Base-by-base conservation (phyloP, 2,888 invertebrate genomes). In the Diaperis boleti region DNA sequence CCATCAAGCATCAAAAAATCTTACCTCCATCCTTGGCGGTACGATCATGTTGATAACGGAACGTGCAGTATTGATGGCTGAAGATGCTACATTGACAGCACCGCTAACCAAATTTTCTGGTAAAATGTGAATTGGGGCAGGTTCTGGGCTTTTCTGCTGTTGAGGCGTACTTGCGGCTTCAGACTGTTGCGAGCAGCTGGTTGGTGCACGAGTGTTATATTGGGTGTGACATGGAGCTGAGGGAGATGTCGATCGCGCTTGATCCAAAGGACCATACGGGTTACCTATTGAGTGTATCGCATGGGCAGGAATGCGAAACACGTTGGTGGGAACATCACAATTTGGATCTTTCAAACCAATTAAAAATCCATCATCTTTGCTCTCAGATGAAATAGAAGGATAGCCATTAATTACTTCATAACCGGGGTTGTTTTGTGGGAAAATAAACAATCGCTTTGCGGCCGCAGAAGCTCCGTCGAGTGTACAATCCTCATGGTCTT, bases 11-110 rank as follows among this genome's bases (percentile, higher is more conserved):
- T n/a, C n/a, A n/a, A 26, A 26, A 1, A 5, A 26, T 20, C 57
- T 67, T 54, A 72, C 73, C 69, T 71, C 70, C 66, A 74, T 71
- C 69, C 69, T 68, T 61, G 72, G 59, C 3, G 76, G 76, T 17
- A 79, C 75, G 54, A 83, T 77, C 76, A 79, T 82, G 61, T 81
- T 81, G 41, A 83, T 75, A 22, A 83, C 81, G 18, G 79, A 79
- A 39, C 81, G 72, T 4, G 83, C 83, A 1, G 81, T 82, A 57
- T 76, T 82, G 55, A 80, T 78, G 3, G 82, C 84, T 2, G 81
- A 76, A 1, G 82, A 79, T 2, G 82, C 83, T 2, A 80, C 80
- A 55, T 80, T 79, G 0, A 82, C 80, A 1, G 83, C 83, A 7
- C 82, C 82, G 49, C 76, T 75, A 2, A 84, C 78, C 55, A 83